A percentile compares a stretch with the other conserved stretches of the same genome.
Evolutionary conservation across 2,888 invertebrate genomes (phyloP).

Genomic region (Tenthredo notha): DNA sequence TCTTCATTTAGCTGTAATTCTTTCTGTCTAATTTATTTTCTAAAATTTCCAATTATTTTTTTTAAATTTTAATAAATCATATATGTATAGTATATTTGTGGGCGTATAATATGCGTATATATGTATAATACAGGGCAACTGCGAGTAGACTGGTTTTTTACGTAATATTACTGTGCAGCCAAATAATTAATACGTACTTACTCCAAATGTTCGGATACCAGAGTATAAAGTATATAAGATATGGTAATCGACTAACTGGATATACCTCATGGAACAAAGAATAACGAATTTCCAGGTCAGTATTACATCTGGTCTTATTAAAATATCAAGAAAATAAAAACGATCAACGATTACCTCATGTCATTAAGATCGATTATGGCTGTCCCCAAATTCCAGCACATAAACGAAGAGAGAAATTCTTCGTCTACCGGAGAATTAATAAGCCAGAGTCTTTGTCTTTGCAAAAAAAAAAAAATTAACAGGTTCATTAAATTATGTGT

Average conservation of each 20-base stretch:
- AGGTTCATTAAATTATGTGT: not conserved
- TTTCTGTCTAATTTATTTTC: not conserved
- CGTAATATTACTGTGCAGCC: conserved; percentile 5
- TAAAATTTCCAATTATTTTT: not conserved
- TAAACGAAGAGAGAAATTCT: not conserved
- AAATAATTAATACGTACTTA: conserved; percentile 40
- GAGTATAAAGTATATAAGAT: not conserved
- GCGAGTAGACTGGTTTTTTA: conserved; percentile 44
- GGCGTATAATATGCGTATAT: conserved; percentile 13
- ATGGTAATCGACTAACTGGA: conserved; percentile 1
- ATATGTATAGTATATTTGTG: not conserved
- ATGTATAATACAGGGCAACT: conserved; percentile 4
- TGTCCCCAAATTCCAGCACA: not conserved
- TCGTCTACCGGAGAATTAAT: not conserved
- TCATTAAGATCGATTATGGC: not conserved
- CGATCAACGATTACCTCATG: not conserved
- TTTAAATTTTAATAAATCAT: not conserved
- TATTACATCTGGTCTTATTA: not conserved
- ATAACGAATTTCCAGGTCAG: conserved; percentile 20
- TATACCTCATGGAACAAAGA: conserved; percentile 1
- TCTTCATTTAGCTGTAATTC: not conserved
- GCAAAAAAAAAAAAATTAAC: not conserved
- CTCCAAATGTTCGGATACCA: conserved; percentile 35
- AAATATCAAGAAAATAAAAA: not conserved
- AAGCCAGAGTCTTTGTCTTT: not conserved